These are phyloP conservation scores for Drosophila atripex DNA, from an alignment of 2,888 invertebrate species.

Conservation along the genomic window DNA sequence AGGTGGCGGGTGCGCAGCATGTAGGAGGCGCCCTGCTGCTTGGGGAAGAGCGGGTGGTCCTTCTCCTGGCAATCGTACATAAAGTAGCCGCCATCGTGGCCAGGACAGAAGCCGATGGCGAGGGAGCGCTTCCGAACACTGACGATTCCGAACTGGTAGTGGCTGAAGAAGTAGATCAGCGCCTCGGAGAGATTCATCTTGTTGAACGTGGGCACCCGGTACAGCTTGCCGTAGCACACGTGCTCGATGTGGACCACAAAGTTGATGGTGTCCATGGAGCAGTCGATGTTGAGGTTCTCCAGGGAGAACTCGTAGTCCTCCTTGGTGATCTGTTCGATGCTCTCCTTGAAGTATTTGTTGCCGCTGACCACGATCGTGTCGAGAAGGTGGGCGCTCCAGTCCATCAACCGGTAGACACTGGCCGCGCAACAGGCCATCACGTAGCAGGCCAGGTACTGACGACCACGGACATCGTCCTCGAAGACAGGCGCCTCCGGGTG, in stretches of 20 bases:
- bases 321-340: conserved; percentile 84
- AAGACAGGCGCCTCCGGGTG: conserved; percentile 87
- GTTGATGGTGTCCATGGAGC: conserved; percentile 86
- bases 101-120: conserved; percentile 84
- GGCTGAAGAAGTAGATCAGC: conserved; percentile 86
- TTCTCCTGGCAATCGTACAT: conserved; percentile 88
- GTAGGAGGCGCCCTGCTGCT: conserved; percentile 86
- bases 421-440: conserved; percentile 86
- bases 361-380: conserved; percentile 87
- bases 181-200: conserved; percentile 88
- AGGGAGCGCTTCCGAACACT: conserved; percentile 85
- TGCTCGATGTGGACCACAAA: conserved; percentile 86
- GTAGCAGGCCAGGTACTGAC: conserved; percentile 87
- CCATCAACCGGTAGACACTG: conserved; percentile 86
- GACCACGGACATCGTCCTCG: conserved; percentile 85
- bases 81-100: conserved; percentile 85
- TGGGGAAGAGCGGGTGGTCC: conserved; percentile 87
- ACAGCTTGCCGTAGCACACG: conserved; percentile 87
- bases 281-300: conserved; percentile 85
- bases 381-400: conserved; percentile 87
- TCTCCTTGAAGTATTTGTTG: conserved; percentile 86
- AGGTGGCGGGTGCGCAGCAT: conserved; percentile 86
- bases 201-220: conserved; percentile 81
- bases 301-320: conserved; percentile 86
- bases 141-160: conserved; percentile 85